Evolutionary conservation across 1,140 invertebrate species (phyloP), one percentile per base, ranked within the genome.

Genomic region (Leptonema lineaticorne): DNA sequence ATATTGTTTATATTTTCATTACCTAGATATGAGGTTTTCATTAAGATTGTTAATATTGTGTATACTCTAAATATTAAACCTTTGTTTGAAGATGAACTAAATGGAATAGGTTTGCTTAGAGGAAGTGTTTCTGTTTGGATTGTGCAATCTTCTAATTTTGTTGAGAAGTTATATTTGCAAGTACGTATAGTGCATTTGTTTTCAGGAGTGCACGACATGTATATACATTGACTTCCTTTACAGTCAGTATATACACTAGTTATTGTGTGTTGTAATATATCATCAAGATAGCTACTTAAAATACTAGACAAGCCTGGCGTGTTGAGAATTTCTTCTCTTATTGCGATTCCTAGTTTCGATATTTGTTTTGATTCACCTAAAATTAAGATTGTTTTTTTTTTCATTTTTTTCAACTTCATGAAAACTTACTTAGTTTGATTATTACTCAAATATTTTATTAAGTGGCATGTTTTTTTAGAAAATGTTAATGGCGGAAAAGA

Each of bases 261-360:
- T 59, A 41, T 4, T 6, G 26, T 11, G 28, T 70, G 60, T 24
- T 33, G 20, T 20, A 50, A 11, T 28, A 50, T 33, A 37, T n/a
- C 27, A 45, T 57, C 46, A 18, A 24, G 22, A 46, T 67, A 70
- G 26, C 27, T 67, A 67, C 69, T 64, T 67, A 70, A 30, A 37
- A 70, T 53, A 48, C 45, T 63, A 62, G 33, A 63, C 29, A 70
- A 37, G 50, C 50, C 53, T n/a, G 56, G 50, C 1, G 22, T 18
- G 14, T 18, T 24, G 58, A 62, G 27, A 45, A 30, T 53, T 56
- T 33, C 4, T 11, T 53, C 50, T 22, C 20, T 22, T 53, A 14
- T 41, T 14, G 37, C 37, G 37, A 41, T 24, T 53, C 27, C 22
- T 53, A 53, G 27, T 26, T 53, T 26, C 27, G 50, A 22, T 53